Base-by-base conservation (phyloP, 2,797 vertebrate species). In the Holocentrus rufus region DNA sequence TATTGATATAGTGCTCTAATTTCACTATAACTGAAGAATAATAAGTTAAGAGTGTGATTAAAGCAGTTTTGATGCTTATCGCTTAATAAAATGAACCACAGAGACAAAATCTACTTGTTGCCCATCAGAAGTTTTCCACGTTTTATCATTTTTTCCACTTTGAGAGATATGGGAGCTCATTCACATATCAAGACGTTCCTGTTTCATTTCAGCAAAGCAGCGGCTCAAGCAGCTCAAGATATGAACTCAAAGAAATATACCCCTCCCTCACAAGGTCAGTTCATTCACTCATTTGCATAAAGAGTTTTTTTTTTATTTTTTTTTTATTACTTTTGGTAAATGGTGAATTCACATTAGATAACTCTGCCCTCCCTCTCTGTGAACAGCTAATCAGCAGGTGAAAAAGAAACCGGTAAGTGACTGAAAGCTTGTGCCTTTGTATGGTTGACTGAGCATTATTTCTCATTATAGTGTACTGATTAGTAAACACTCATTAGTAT, bases 331-430 rank as follows among this genome's bases (percentile, higher is more conserved):
- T 53, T 72, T 34, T 27, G 25, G 22, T 60, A 31, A n/a, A 34
- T 44, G 4, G 1, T 68, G 61, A 52, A 23, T 49, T 77, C 65
- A 81, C n/a, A 8, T 50, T 30, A 2, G 3, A 5, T 20, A 3
- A 17, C 13, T 93, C 84, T 92, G 87, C 92, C 82, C 4, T 76
- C 89, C 87, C 91, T 55, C 68, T 68, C 22, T 55, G 18, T 65
- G 2, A 81, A 65, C 79, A 93, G 91, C 91, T 79, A 93, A 92
- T 94, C 96, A 98, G 92, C 98, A 99, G 91, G 97, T 98, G 93
- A 99, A 98, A 94, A 98, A 98, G 95, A 99, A 97, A 94, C 97
- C 96, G 93, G 98, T 99, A 95, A 96, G 97, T 95, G 47, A 23
- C 17, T 18, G 4, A 70, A 4, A 22, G 9, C 25, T 31, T 13